Conservation (phyloP, 2,888 invertebrate genomes). For the Lucinisca nassula region DNA sequence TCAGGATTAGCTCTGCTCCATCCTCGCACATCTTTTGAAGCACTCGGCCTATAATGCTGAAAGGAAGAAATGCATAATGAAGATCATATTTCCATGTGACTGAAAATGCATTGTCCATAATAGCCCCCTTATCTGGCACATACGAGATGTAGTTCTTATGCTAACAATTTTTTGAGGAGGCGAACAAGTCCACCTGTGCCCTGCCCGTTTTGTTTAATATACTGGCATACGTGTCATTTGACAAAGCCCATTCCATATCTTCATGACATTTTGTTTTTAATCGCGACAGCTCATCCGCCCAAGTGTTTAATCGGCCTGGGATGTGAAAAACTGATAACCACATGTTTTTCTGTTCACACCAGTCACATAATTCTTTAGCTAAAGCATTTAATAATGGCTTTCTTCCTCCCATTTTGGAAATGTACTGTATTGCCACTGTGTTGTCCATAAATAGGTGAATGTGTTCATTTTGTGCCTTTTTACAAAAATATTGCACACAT, state of each 20-base stretch:
- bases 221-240: constrained; percentile 4
- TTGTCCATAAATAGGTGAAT: neutral
- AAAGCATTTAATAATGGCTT: constrained; percentile 40
- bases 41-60: neutral
- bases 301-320: constrained; percentile 40
- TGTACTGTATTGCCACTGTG: neutral
- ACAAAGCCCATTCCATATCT: constrained; percentile 52
- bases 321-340: constrained; percentile 53
- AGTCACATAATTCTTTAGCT: constrained; percentile 44
- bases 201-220: neutral
- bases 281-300: constrained; percentile 43
- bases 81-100: no score
- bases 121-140: constrained; percentile 15
- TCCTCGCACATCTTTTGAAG: neutral
- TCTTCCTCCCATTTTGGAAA: neutral
- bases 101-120: no score
- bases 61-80: neutral
- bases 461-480: neutral
- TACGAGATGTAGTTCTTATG: constrained; percentile 19
- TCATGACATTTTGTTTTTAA: constrained; percentile 13
- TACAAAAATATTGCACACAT: neutral
- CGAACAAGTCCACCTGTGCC: constrained; percentile 47
- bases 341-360: constrained; percentile 38
- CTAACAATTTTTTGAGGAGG: constrained; percentile 44
- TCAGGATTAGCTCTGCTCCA: no score